These are phyloP conservation scores for Leptobrachium leishanense DNA, from an alignment of 2,113 vertebrate species.

Conservation along the genomic window DNA sequence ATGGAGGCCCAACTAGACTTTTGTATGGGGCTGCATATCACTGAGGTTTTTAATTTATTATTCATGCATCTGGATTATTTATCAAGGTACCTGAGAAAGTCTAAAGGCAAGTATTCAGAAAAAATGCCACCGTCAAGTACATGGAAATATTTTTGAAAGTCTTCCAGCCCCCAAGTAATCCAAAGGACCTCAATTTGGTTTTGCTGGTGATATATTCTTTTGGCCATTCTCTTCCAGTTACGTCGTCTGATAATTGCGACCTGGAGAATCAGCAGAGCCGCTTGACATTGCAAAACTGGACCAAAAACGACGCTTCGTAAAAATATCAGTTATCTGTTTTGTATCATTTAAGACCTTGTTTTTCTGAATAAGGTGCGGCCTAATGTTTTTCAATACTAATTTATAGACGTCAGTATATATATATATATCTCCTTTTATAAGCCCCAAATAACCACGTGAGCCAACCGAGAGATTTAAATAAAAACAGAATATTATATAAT, in stretches of 20 bases:
- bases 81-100: conserved; percentile 32
- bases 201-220: not conserved
- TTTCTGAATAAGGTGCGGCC: not conserved
- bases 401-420: too few relatives aligned
- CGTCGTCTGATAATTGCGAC: not conserved
- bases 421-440: too few relatives aligned
- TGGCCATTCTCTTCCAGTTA: not conserved
- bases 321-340: too few relatives aligned
- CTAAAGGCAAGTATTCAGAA: conserved; percentile 8
- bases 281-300: not conserved
- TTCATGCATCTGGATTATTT: conserved; percentile 51
- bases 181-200: not conserved
- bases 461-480: too few relatives aligned
- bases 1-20: conserved; percentile 52
- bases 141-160: conserved; percentile 33
- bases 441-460: too few relatives aligned
- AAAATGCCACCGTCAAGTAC: conserved; percentile 9
- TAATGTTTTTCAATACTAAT: not conserved
- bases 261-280: not conserved
- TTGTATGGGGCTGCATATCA: conserved; percentile 54
- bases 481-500: too few relatives aligned
- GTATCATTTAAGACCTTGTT: not conserved
- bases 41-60: conserved; percentile 72
- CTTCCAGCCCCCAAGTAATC: conserved; percentile 13
- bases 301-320: not conserved